Percentiles rank a stretch among this genome's conserved stretches.
These are phyloP conservation scores for Carcina quercana DNA, from an alignment of 2,888 invertebrate species.

Conservation along the genomic window DNA sequence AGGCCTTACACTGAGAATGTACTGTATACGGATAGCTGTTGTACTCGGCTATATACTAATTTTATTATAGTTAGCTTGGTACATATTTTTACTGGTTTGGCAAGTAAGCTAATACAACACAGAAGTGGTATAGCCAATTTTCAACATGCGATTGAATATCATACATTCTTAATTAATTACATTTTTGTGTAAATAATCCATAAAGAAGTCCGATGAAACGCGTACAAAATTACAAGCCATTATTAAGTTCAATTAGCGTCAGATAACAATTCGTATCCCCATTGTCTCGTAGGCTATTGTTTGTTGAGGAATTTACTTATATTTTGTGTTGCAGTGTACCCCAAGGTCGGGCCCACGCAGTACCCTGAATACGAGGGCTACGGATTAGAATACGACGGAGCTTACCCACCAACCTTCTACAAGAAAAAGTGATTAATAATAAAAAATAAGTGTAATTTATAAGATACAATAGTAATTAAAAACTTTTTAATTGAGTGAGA, in stretches of 20 bases:
- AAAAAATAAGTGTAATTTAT: conserved; percentile 12
- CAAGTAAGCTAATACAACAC: no score
- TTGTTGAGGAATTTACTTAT: conserved; percentile 15
- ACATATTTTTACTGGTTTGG: no score
- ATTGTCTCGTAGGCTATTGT: conserved; percentile 26
- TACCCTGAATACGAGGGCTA: conserved; percentile 51
- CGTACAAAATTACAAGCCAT: conserved; percentile 19
- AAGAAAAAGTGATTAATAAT: conserved; percentile 7
- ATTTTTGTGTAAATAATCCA: neutral
- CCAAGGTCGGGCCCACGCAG: conserved; percentile 36
- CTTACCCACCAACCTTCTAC: conserved; percentile 20
- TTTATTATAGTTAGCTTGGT: no score
- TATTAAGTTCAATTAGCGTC: conserved; percentile 33
- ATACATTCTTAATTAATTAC: no score
- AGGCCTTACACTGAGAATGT: no score
- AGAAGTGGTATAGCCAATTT: no score
- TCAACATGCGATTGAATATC: no score
- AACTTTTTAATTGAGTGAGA: conserved; percentile 5
- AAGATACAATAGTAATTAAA: conserved; percentile 6
- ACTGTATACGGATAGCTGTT: no score
- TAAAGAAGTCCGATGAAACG: conserved; percentile 9
- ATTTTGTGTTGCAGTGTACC: conserved; percentile 44
- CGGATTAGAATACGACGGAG: conserved; percentile 42
- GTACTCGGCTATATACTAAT: no score
- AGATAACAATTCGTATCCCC: conserved; percentile 28